Evolutionary conservation across 2,888 invertebrate species (phyloP), one percentile per base, ranked within the genome.

Genomic region (Gonocerus acuteangulatus): DNA sequence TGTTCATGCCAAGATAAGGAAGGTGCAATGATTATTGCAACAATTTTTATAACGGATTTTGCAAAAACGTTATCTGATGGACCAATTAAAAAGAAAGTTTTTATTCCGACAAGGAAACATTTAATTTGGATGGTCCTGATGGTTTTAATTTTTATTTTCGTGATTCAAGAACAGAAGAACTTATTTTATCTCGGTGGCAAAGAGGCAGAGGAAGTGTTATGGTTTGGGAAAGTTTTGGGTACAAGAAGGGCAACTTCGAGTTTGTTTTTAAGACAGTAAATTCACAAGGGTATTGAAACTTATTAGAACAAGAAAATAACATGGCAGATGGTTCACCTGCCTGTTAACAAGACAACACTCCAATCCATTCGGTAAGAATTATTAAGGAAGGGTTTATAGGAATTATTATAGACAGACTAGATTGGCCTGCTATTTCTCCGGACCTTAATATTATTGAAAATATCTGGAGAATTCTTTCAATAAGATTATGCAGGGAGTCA

Each of bases 401-500:
- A 6, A 39, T 9, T n/a, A 39, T 4, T 9, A 39, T 39, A 9
- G 39, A n/a, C 39, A 39, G n/a, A 39, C n/a, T 39, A 39, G 39
- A 39, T n/a, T 39, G 39, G 39, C 39, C 39, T 39, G 39, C 39
- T 39, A n/a, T 39, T n/a, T 39, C 39, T n/a, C 39, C 39, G n/a
- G 39, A 39, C 39, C 4, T 39, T 6, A 39, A 48, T 27, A 48
- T 48, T 48, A 48, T 32, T 15, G 48, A 15, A 48, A 22, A 48
- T 27, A 16, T 48, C 23, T 48, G 48, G 48, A 27, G 48, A 48
- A 48, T 22, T 48, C 48, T 48, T 32, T 48, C 48, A 48, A 48
- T 23, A 48, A 32, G 27, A 1, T n/a, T 48, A 15, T 48, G 27
- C 48, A 27, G 2, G 4, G 27, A 48, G 32, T 48, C 48, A 48